phyloP scores from a whole-genome alignment of 2,113 vertebrate genomes.

The Otis tarda region DNA sequence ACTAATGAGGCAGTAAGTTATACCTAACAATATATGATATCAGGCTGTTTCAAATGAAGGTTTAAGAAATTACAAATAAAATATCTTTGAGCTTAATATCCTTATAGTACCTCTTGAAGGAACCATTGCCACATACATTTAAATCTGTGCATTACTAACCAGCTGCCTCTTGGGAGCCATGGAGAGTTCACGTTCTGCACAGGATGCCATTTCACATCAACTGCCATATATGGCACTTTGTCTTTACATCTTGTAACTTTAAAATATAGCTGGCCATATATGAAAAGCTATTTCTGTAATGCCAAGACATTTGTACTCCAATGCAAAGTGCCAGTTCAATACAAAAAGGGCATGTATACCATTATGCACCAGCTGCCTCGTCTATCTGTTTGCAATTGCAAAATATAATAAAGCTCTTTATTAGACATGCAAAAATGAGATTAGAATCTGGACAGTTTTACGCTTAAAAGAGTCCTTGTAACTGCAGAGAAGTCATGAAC shows the following conservation, averaged over 20 bases:
- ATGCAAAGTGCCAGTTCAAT: constrained; percentile 2
- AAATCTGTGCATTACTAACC: constrained; percentile 27
- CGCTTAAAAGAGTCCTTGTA: background rate
- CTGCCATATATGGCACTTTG: background rate
- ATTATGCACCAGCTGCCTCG: constrained; percentile 55
- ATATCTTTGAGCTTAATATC: background rate
- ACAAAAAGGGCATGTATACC: constrained; percentile 17
- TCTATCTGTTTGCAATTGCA: constrained; percentile 28
- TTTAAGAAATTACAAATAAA: constrained; percentile 38
- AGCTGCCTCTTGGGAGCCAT: background rate
- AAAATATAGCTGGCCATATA: constrained; percentile 23
- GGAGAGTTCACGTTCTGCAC: background rate
- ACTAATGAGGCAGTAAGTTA: constrained; percentile 44
- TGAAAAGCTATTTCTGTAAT: constrained; percentile 37
- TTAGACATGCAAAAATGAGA: constrained; percentile 25
- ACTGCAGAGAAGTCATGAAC: background rate
- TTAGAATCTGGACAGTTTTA: constrained; percentile 1
- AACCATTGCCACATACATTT: constrained; percentile 12
- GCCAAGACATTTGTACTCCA: constrained; percentile 40
- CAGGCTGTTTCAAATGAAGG: constrained; percentile 17
- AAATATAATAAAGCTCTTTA: constrained; percentile 29
- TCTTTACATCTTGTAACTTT: constrained; percentile 32
- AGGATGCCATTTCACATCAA: background rate
- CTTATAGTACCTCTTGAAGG: background rate
- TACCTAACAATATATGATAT: background rate